Conservation (phyloP, 2,888 invertebrate species). For the Xestia rhomboidea region DNA sequence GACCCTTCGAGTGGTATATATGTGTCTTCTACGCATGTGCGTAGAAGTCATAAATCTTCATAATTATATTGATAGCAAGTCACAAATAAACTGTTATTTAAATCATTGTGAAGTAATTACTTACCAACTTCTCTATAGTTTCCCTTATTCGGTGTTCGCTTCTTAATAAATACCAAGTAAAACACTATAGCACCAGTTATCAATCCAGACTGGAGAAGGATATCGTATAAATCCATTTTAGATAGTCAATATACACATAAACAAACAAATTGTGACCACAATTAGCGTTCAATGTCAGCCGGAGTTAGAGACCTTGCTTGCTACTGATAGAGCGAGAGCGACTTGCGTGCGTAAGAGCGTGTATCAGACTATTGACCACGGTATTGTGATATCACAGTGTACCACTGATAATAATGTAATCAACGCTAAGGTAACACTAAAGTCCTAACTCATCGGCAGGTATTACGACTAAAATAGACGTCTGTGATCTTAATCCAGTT, state of each 20-base stretch:
- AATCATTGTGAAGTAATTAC: conserved; percentile 35
- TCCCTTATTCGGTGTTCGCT: conserved; percentile 69
- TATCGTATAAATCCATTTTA: conserved; percentile 81
- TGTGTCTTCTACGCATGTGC: too few species aligned
- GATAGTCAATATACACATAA: conserved; percentile 41
- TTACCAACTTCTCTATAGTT: conserved; percentile 80
- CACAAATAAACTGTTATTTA: not conserved
- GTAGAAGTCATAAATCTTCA: not conserved
- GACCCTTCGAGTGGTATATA: too few species aligned
- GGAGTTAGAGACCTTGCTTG: conserved; percentile 44
- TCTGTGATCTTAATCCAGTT: conserved; percentile 22
- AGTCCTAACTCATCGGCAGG: conserved; percentile 10
- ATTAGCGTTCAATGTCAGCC: conserved; percentile 49
- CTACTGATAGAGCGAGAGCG: conserved; percentile 18
- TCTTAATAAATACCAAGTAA: conserved; percentile 81
- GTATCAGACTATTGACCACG: conserved; percentile 1
- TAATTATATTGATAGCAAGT: not conserved
- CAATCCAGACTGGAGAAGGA: conserved; percentile 80
- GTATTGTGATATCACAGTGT: conserved; percentile 16
- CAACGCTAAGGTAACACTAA: conserved; percentile 16
- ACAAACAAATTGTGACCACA: conserved; percentile 28
- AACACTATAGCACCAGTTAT: conserved; percentile 79
- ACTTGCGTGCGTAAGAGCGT: conserved; percentile 5
- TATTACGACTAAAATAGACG: not conserved
- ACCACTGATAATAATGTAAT: conserved; percentile 38